Evolutionary conservation across 2,797 vertebrate species (phyloP).

Genomic region (Coregonus sp.): DNA sequence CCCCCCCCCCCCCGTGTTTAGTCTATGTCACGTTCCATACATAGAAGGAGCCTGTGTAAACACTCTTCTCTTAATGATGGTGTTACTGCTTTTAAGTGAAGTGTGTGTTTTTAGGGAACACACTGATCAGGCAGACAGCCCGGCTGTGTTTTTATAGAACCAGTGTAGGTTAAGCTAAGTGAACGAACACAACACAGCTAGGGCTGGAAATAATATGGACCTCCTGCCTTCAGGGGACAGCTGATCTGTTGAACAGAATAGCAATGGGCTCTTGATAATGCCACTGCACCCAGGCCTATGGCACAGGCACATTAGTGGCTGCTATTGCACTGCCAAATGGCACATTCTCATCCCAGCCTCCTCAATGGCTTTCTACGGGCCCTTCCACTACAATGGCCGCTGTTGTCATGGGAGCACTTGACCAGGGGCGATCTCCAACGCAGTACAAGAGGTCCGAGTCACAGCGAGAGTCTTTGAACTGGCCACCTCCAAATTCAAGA

Average conservation of each 20-base stretch:
- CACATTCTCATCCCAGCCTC: slow-evolving; percentile 37
- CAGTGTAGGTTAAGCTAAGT: slow-evolving; percentile 32
- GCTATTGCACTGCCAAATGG: slow-evolving; percentile 9
- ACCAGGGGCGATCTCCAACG: slow-evolving; percentile 48
- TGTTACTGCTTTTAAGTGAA: slow-evolving; percentile 24
- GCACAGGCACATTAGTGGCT: background rate
- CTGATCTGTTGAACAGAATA: slow-evolving; percentile 51
- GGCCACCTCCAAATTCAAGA: slow-evolving; percentile 31
- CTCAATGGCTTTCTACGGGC: slow-evolving; percentile 17
- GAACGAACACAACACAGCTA: slow-evolving; percentile 30
- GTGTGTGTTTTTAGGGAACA: slow-evolving; percentile 34
- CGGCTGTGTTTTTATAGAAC: slow-evolving; percentile 13
- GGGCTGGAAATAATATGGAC: slow-evolving; percentile 50
- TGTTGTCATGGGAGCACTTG: slow-evolving; percentile 53
- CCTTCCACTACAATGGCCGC: slow-evolving; percentile 49
- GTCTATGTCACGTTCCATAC: slow-evolving; percentile 26
- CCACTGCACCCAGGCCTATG: background rate
- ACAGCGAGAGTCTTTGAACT: slow-evolving; percentile 46
- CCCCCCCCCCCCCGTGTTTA: background rate
- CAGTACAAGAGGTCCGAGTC: slow-evolving; percentile 8
- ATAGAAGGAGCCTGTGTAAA: slow-evolving; percentile 14
- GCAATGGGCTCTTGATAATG: slow-evolving; percentile 40
- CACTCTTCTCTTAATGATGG: slow-evolving; percentile 48
- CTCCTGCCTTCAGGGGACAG: slow-evolving; percentile 61
- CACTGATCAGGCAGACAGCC: background rate